phyloP scores from a whole-genome alignment of 2,888 invertebrate genomes.

The Rhodophaea formosa region DNA sequence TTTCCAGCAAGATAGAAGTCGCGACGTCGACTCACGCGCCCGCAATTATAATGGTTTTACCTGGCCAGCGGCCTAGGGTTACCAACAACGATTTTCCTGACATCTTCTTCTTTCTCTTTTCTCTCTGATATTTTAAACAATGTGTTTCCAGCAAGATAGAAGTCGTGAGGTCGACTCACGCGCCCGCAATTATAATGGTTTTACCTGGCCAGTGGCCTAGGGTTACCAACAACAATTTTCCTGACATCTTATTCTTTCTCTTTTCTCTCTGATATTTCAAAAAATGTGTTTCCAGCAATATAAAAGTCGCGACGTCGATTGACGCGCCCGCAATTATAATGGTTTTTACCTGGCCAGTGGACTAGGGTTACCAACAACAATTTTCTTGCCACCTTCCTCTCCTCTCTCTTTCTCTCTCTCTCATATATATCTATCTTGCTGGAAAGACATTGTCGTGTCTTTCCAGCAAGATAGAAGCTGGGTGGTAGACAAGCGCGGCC shows the following conservation, averaged over 20 bases:
- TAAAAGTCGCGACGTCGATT: slow-evolving; percentile 46
- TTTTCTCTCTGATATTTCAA: slow-evolving; percentile 28
- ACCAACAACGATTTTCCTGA: too few relatives aligned
- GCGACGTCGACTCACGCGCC: slow-evolving; percentile 57
- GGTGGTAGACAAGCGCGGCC: slow-evolving; percentile 58
- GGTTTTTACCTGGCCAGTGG: slow-evolving; percentile 33
- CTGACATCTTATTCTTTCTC: too few relatives aligned
- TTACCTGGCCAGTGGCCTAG: slow-evolving; percentile 28
- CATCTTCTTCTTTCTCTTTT: too few relatives aligned
- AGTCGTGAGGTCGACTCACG: slow-evolving; percentile 49
- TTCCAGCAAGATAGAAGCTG: slow-evolving; percentile 53
- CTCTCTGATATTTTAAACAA: slow-evolving; percentile 44
- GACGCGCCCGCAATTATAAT: slow-evolving; percentile 59
- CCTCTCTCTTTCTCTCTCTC: too few relatives aligned
- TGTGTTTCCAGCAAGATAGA: slow-evolving; percentile 63
- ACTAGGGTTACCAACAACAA: too few relatives aligned
- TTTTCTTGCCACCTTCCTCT: too few relatives aligned
- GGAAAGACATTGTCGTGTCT: too few relatives aligned
- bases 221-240: too few relatives aligned
- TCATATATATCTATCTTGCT: too few relatives aligned
- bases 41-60: slow-evolving; percentile 44
- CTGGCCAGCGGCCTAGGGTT: slow-evolving; percentile 25
- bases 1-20: slow-evolving; percentile 55
- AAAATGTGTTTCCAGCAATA: slow-evolving; percentile 65
- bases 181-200: slow-evolving; percentile 52